Evolutionary conservation across 2,888 invertebrate species (phyloP).

Genomic region (Cylindroiulus punctatus): DNA sequence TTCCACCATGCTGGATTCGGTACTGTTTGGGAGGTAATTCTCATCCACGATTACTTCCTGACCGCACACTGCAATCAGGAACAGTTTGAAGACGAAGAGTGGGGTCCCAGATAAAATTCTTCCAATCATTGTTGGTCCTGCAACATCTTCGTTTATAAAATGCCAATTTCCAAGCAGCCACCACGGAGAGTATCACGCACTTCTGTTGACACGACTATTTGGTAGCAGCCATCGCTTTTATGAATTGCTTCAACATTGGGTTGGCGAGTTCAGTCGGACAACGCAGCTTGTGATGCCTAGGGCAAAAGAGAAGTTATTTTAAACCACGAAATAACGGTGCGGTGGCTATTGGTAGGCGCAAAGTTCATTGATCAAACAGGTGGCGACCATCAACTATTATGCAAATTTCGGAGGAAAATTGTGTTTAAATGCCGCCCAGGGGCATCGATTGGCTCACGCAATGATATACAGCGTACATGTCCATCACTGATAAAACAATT

Average conservation of each 20-base stretch:
- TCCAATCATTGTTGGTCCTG: not conserved
- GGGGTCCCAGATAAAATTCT: not conserved
- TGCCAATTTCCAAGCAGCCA: not conserved
- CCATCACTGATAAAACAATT: no score
- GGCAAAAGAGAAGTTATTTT: not conserved
- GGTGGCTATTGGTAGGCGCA: no score
- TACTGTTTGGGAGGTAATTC: not conserved
- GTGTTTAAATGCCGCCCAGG: no score
- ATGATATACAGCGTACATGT: no score
- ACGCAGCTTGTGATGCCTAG: not conserved
- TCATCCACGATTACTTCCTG: not conserved
- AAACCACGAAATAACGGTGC: not conserved
- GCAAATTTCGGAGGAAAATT: not conserved
- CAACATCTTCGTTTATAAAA: not conserved
- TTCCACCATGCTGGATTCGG: not conserved
- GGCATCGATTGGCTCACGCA: no score
- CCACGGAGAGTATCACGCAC: not conserved
- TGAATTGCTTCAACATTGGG: not conserved
- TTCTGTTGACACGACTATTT: not conserved
- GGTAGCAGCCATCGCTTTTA: not conserved
- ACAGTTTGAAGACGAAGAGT: not conserved
- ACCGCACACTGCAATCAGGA: not conserved
- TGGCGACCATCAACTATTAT: not conserved
- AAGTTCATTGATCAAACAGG: not conserved
- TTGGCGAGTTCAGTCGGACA: not conserved